Base-by-base conservation (phyloP, 1,140 invertebrate genomes). In the Lutraria rhynchaena region DNA sequence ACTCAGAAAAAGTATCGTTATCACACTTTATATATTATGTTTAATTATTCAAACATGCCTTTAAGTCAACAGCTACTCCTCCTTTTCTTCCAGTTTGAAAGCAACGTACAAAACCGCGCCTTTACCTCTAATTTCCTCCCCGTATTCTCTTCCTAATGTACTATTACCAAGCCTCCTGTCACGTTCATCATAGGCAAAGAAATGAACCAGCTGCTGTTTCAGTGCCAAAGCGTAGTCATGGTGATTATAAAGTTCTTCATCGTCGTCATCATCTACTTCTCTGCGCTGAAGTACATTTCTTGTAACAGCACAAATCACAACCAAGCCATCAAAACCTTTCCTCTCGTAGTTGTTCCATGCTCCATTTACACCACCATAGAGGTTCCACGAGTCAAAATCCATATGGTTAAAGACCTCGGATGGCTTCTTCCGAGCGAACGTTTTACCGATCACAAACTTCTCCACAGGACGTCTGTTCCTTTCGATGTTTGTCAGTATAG, bases 171-270 rank as follows among this genome's bases (percentile, higher is more conserved):
- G 31, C 4, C 29, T 19, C 9, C 4, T 29, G 31, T 63, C 31
- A 3, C 11, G 7, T 44, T 63, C 22, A 7, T 35, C 19, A 37
- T n/a, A 63, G 24, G 37, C 19, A 44, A 63, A 63, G 19, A 19
- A 37, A 35, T 63, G 60, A 5, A 63, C 31, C 27, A 63, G 60
- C 22, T 63, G 60, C 37, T 63, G 60, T 63, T 63, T 29, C 7
- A 63, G 3, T 37, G 60, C 60, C 17, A 35, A 7, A 33, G 33
- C 4, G 19, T 63, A 63, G 37, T 35, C 19, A 11, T 63, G 60
- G 11, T 63, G 29, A 37, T 35, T 44, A 33, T 37, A 63, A 19
- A 63, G 4, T 35, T 63, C 33, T 37, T 29, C 22, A 11, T 63
- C 37, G 22, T 44, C 19, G 19, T 35, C 22, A 35, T 44, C 33